Evolutionary conservation across 1,140 invertebrate genomes (phyloP).

Genomic region (Cydia fagiglandana): DNA sequence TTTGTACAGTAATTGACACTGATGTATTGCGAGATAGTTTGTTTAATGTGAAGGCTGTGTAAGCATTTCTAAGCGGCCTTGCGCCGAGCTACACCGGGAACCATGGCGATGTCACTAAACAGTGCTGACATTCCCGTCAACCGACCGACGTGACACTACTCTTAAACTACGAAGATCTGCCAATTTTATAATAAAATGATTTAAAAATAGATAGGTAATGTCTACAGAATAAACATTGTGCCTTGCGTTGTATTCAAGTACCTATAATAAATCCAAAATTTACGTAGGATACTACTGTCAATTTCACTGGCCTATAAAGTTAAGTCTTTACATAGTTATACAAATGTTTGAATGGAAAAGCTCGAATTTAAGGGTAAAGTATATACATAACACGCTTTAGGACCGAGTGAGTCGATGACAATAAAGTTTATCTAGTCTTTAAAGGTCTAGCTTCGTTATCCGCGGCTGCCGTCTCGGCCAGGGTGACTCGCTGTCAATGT

Average conservation of each 20-base stretch:
- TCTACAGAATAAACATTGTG: conserved; percentile 60
- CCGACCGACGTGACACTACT: conserved; percentile 10
- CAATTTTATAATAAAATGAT: conserved; percentile 38
- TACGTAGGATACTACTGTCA: conserved; percentile 71
- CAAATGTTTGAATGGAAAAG: conserved; percentile 55
- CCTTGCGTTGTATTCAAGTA: conserved; percentile 71
- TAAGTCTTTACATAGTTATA: conserved; percentile 64
- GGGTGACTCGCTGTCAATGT: background rate
- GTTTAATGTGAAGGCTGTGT: conserved; percentile 56
- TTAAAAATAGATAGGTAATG: conserved; percentile 50
- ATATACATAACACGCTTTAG: conserved; percentile 43
- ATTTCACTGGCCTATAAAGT: conserved; percentile 68
- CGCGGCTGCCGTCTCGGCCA: conserved; percentile 5
- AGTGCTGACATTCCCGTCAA: conserved; percentile 13
- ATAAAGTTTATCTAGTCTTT: conserved; percentile 74
- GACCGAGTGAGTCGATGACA: conserved; percentile 68
- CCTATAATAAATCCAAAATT: conserved; percentile 54
- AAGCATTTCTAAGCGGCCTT: conserved; percentile 56
- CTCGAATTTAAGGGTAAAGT: conserved; percentile 70
- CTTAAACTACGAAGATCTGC: conserved; percentile 29
- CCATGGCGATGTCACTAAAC: conserved; percentile 22
- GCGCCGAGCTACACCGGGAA: conserved; percentile 41
- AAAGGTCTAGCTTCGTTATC: conserved; percentile 62
- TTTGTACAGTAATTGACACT: conserved; percentile 67
- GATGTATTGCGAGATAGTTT: conserved; percentile 51